Evolutionary conservation across 2,797 vertebrate genomes (phyloP).

Genomic region (Graptemys geographica): DNA sequence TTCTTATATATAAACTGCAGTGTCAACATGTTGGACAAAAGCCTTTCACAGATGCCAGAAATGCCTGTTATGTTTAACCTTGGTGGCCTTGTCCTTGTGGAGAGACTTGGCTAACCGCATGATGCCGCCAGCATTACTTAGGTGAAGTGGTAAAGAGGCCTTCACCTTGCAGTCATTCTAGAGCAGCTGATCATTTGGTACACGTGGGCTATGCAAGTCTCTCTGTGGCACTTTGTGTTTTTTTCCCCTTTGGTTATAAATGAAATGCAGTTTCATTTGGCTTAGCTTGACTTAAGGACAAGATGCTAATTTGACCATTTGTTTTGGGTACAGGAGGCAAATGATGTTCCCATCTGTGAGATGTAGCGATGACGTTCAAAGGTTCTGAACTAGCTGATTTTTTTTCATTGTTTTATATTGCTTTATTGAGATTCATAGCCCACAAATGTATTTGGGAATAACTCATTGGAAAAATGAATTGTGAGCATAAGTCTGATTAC

Average conservation of each 20-base stretch:
- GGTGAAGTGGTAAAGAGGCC: neutral
- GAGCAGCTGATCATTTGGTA: neutral
- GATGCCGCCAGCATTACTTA: neutral
- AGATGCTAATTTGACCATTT: neutral
- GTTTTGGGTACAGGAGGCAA: neutral
- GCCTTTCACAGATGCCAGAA: neutral
- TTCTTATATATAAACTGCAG: neutral
- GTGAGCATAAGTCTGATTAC: neutral
- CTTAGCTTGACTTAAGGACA: neutral
- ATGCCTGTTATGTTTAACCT: neutral
- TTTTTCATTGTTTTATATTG: neutral
- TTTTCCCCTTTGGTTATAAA: neutral
- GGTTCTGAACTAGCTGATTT: neutral
- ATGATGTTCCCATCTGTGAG: neutral
- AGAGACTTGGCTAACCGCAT: neutral
- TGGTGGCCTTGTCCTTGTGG: conserved; percentile 26
- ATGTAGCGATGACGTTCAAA: neutral
- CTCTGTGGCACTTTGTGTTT: neutral
- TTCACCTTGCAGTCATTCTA: neutral
- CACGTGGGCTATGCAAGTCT: neutral
- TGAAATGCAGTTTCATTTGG: neutral
- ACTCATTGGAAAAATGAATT: neutral
- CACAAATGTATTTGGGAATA: neutral
- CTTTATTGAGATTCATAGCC: neutral
- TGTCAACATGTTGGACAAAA: conserved; percentile 25